Base-by-base conservation (phyloP, 2,113 vertebrate species). In the Dunckerocampus dactyliophorus region DNA sequence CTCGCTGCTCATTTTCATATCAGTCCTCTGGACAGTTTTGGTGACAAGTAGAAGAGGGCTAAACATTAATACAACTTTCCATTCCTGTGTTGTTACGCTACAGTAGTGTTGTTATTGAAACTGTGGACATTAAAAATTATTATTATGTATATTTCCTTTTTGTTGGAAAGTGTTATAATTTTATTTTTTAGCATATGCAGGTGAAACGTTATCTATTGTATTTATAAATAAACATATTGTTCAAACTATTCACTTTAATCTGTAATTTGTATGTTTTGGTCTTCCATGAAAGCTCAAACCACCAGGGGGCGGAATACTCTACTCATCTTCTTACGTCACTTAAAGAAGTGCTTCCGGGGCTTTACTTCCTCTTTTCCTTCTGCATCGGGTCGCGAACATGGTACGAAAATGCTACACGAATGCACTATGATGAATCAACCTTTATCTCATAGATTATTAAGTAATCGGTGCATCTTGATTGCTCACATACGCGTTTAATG, bases 1-100 rank as follows among this genome's bases (percentile, higher is more conserved):
- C 51, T 56, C 37, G 9, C 53, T 56, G 85, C 81, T 89, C 61
- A 91, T 91, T 91, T 91, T 88, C 88, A 90, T 91, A 91, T 88
- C 83, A 80, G 74, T 67, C 63, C 55, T 69, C 45, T 76, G 68
- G 72, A 76, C 66, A 76, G 75, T 82, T 79, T 79, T 81, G 64
- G 58, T 81, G 80, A 76, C 79, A 75, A 66, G 53, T 70, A 7
- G 64, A 73, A 69, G 53, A 43, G 1, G 24, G 57, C 55, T 78
- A 69, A 78, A 78, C 64, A 71, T 74, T 80, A 65, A 77, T 67
- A 49, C n/a, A 50, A 10, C 1, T 17, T 17, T 4, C 31, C 13
- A 21, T 69, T 77, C 43, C 15, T 51, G 14, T 42, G 2, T 55
- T 16, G 28, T 55, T 37, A 6, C 5, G 3, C 28, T 20, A 39